These are phyloP conservation scores for Pseudanteris insignis DNA, from an alignment of 2,888 invertebrate genomes.

Conservation along the genomic window DNA sequence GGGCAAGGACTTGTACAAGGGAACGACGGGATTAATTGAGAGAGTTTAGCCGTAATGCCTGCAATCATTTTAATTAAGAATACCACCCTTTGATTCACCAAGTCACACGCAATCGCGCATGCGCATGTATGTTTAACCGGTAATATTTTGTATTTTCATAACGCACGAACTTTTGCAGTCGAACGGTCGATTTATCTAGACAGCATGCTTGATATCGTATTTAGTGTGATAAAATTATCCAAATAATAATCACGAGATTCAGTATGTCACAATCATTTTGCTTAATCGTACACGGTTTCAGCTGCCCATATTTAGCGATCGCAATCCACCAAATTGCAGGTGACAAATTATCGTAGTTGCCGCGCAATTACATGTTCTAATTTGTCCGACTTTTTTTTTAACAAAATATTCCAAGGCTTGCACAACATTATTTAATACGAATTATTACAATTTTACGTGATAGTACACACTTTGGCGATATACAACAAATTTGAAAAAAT, in stretches of 20 bases:
- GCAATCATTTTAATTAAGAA: constrained; percentile 64
- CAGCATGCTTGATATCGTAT: constrained; percentile 26
- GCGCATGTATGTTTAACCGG: constrained; percentile 37
- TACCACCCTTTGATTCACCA: constrained; percentile 48
- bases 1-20: constrained; percentile 53
- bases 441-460: too few species aligned
- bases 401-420: too few species aligned
- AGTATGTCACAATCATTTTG: neutral
- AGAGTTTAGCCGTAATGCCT: constrained; percentile 60
- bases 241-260: constrained; percentile 7
- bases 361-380: too few species aligned
- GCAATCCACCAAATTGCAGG: too few species aligned
- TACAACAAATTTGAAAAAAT: too few species aligned
- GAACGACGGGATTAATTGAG: constrained; percentile 58
- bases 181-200: constrained; percentile 25
- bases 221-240: constrained; percentile 11
- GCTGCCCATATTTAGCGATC: too few species aligned
- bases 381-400: too few species aligned
- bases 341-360: too few species aligned
- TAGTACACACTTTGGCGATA: too few species aligned
- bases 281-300: too few species aligned
- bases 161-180: constrained; percentile 43
- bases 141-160: constrained; percentile 46
- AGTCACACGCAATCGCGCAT: constrained; percentile 33
- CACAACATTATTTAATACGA: too few species aligned